Evolutionary conservation across 1,140 invertebrate genomes (phyloP).

Genomic region (fruit fly (Drosophila melanogaster)): Release_6_plus_ISO1_MT NC_004354.4:15027001-15027500

Average conservation of each 20-base stretch:
- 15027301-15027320: slow-evolving; percentile 61
- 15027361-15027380: slow-evolving; percentile 49
- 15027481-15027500: slow-evolving; percentile 15
- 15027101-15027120: too few species aligned
- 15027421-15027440: neutral
- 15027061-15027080: neutral
- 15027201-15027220: neutral
- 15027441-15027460: neutral
- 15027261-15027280: slow-evolving; percentile 71
- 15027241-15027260: slow-evolving; percentile 53
- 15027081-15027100: neutral
- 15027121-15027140: too few species aligned
- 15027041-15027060: neutral
- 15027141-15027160: too few species aligned
- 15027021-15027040: slow-evolving; percentile 1
- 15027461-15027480: slow-evolving; percentile 5
- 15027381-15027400: slow-evolving; percentile 28
- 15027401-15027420: slow-evolving; percentile 1
- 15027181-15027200: neutral
- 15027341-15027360: slow-evolving; percentile 75
- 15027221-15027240: slow-evolving; percentile 9
- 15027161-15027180: neutral
- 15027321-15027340: slow-evolving; percentile 53
- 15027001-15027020: slow-evolving; percentile 7
- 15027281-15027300: slow-evolving; percentile 75